These are phyloP conservation scores for Ondatra zibethicus DNA, from an alignment of 2,113 vertebrate genomes.

Conservation along the genomic window DNA sequence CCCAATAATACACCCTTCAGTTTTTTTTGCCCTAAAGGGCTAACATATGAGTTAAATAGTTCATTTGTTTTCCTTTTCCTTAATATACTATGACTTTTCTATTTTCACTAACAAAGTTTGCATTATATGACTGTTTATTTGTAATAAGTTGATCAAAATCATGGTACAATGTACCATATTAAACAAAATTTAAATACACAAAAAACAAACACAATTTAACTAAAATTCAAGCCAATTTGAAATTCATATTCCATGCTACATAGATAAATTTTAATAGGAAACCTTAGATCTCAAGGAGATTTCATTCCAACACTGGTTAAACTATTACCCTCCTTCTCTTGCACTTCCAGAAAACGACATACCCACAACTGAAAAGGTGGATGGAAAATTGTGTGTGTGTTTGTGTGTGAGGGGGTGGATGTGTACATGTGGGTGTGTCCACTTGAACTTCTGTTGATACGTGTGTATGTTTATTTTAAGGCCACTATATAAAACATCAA, in stretches of 20 bases:
- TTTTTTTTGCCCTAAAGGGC: not conserved
- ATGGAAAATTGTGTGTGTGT: not conserved
- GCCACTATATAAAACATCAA: not conserved
- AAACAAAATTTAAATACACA: not conserved
- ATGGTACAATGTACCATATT: not conserved
- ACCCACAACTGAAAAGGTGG: not conserved
- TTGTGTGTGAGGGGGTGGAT: not conserved
- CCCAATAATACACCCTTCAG: not conserved
- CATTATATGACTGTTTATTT: not conserved
- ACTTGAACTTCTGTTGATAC: not conserved
- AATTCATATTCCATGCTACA: not conserved
- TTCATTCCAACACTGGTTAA: not conserved
- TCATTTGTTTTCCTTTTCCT: not conserved
- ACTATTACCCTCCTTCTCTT: not conserved
- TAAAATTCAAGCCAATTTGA: not conserved
- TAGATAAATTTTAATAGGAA: not conserved
- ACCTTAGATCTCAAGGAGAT: not conserved
- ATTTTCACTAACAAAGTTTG: constrained; percentile 1
- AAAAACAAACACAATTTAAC: not conserved
- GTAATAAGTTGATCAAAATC: not conserved
- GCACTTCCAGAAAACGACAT: not conserved
- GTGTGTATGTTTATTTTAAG: not conserved
- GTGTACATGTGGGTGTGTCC: not conserved
- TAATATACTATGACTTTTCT: not conserved
- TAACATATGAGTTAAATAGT: not conserved